Percentiles rank a stretch among this genome's conserved stretches.
These are phyloP conservation scores for Scartelaos histophorus DNA, from an alignment of 2,113 vertebrate species.

Conservation along the genomic window DNA sequence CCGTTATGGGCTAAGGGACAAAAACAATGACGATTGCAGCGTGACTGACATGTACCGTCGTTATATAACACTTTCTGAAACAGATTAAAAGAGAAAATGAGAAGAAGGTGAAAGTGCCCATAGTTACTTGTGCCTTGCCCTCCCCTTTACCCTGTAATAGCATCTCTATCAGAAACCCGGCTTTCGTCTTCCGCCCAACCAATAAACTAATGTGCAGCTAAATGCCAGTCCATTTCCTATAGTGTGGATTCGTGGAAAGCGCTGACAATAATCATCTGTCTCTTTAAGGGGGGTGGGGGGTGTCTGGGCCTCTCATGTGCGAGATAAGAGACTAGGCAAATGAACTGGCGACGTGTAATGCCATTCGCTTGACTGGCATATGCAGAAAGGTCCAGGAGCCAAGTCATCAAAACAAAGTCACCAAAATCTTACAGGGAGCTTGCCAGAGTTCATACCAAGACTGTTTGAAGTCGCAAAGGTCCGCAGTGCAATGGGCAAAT, in stretches of 20 bases:
- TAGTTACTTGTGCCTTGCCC: neutral
- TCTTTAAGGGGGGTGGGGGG: slow-evolving; percentile 65
- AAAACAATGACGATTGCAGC: no score
- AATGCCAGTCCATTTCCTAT: slow-evolving; percentile 66
- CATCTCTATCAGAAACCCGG: slow-evolving; percentile 29
- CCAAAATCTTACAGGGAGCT: slow-evolving; percentile 35
- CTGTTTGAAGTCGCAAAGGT: slow-evolving; percentile 70
- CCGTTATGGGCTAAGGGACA: no score
- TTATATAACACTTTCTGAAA: no score
- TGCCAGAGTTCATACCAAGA: slow-evolving; percentile 21
- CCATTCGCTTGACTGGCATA: slow-evolving; percentile 63
- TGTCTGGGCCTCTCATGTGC: slow-evolving; percentile 77
- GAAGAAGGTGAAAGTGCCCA: no score
- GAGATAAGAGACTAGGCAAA: slow-evolving; percentile 72
- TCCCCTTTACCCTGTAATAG: neutral
- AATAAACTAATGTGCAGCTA: slow-evolving; percentile 58
- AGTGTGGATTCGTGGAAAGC: slow-evolving; percentile 51
- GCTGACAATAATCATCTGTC: slow-evolving; percentile 64
- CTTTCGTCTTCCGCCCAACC: slow-evolving; percentile 43
- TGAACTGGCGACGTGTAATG: slow-evolving; percentile 66
- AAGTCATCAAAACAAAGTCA: slow-evolving; percentile 41
- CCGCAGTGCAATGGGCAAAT: slow-evolving; percentile 34
- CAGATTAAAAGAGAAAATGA: no score
- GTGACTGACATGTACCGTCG: no score
- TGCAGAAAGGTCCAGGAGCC: slow-evolving; percentile 63